phyloP scores from a whole-genome alignment of 2,113 vertebrate genomes.

The Mormyrus iriodes region DNA sequence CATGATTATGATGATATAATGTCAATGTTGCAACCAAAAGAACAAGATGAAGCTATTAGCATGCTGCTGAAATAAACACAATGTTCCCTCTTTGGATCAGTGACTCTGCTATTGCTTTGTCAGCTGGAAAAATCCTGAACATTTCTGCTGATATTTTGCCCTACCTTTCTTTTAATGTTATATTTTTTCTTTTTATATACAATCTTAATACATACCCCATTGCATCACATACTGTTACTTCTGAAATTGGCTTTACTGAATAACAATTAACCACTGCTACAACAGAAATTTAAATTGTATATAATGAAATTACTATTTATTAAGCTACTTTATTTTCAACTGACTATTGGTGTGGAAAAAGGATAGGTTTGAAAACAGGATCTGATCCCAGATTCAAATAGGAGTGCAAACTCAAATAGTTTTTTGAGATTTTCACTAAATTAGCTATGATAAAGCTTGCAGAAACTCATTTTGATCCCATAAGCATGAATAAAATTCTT shows the following conservation, averaged over 20 bases:
- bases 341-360: background rate
- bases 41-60: too few species aligned
- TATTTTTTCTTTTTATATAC: background rate
- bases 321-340: slow-evolving; percentile 5
- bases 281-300: background rate
- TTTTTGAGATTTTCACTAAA: background rate
- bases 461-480: background rate
- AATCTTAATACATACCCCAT: background rate
- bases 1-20: background rate
- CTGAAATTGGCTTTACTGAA: slow-evolving; percentile 9
- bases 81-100: background rate
- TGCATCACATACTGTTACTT: background rate
- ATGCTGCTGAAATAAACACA: background rate
- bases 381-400: background rate
- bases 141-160: background rate
- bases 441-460: slow-evolving; percentile 3
- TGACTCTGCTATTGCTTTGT: background rate
- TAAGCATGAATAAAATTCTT: background rate
- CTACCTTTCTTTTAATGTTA: background rate
- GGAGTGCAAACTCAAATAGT: background rate
- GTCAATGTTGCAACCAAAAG: background rate
- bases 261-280: background rate
- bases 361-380: background rate
- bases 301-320: background rate
- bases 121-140: background rate